phyloP scores from a whole-genome alignment of 1,140 invertebrate genomes.

The Cylas formicarius region DNA sequence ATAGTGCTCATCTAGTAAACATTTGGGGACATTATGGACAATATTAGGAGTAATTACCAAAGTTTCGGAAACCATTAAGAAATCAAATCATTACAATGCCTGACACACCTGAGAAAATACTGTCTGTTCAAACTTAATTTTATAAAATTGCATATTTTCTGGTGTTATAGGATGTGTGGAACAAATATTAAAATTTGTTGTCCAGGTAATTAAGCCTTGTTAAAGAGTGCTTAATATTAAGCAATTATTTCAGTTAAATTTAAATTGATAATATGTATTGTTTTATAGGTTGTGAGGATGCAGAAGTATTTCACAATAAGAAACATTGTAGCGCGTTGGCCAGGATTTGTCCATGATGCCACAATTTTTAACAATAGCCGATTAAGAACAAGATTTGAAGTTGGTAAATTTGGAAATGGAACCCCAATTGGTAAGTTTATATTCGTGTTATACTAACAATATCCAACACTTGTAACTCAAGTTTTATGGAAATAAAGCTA shows the following conservation, averaged over 20 bases:
- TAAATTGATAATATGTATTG: too few species aligned
- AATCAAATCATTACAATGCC: slow-evolving; percentile 5
- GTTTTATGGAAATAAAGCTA: neutral
- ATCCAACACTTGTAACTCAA: too few species aligned
- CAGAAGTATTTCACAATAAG: slow-evolving; percentile 26
- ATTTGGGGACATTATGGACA: slow-evolving; percentile 10
- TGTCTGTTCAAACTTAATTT: slow-evolving; percentile 10
- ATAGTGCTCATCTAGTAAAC: neutral
- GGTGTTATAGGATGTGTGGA: slow-evolving; percentile 4
- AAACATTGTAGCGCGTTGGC: slow-evolving; percentile 39
- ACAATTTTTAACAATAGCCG: slow-evolving; percentile 34
- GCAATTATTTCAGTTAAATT: slow-evolving; percentile 39
- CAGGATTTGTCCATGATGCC: slow-evolving; percentile 35
- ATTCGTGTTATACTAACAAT: too few species aligned
- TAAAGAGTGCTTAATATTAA: slow-evolving; percentile 36
- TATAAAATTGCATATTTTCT: slow-evolving; percentile 15
- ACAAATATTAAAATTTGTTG: too few species aligned
- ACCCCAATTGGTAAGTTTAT: neutral
- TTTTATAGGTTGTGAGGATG: slow-evolving; percentile 35
- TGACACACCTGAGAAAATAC: neutral
- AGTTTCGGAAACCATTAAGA: slow-evolving; percentile 7
- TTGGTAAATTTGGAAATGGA: neutral
- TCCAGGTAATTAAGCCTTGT: too few species aligned
- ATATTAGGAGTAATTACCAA: slow-evolving; percentile 1
- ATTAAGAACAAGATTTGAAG: slow-evolving; percentile 17